Evolutionary conservation across 2,797 vertebrate genomes (phyloP).

Genomic region (Synaphobranchus kaupii): DNA sequence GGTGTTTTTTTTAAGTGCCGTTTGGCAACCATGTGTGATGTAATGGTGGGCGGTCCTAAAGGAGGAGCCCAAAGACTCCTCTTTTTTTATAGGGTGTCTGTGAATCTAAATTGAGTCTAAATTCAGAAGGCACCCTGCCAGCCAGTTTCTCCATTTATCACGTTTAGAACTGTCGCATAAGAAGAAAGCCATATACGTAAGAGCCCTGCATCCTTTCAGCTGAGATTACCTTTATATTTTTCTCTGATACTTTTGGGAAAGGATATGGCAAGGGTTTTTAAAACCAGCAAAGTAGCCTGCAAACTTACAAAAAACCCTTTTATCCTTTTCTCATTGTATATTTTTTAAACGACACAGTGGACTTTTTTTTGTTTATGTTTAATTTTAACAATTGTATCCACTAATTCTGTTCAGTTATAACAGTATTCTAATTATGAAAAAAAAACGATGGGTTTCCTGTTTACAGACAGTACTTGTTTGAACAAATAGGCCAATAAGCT

Average conservation of each 20-base stretch:
- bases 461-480: conserved; percentile 60
- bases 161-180: conserved; percentile 70
- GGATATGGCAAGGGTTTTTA: conserved; percentile 71
- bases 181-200: conserved; percentile 66
- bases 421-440: conserved; percentile 25
- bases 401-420: neutral
- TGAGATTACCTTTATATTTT: conserved; percentile 65
- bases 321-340: conserved; percentile 51
- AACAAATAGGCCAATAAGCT: conserved; percentile 71
- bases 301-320: conserved; percentile 61
- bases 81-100: conserved; percentile 56
- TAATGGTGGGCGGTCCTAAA: conserved; percentile 61
- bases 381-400: conserved; percentile 15
- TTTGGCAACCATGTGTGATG: conserved; percentile 59
- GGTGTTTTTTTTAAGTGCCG: conserved; percentile 40
- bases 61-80: conserved; percentile 41
- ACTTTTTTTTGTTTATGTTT: conserved; percentile 50
- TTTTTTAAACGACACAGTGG: conserved; percentile 22
- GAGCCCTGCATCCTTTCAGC: conserved; percentile 64
- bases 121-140: conserved; percentile 74
- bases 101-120: conserved; percentile 73
- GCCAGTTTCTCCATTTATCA: conserved; percentile 59
- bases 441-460: conserved; percentile 55
- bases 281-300: conserved; percentile 58
- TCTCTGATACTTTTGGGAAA: conserved; percentile 64